Conservation (phyloP, 2,888 invertebrate genomes). For the Bursaphelenchus okinawaensis region DNA sequence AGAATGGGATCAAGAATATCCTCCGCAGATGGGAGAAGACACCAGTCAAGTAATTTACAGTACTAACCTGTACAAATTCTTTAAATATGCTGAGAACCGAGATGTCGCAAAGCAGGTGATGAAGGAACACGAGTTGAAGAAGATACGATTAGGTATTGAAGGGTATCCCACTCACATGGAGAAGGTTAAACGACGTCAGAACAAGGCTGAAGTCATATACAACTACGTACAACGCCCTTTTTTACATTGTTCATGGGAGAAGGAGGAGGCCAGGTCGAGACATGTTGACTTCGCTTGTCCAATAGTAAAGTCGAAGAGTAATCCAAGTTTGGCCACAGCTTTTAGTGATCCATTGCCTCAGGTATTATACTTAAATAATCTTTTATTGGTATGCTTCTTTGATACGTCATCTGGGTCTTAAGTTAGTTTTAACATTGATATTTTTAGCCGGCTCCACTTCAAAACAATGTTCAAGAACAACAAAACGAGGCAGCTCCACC, state of each 20-base stretch:
- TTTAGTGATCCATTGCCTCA: constrained; percentile 61
- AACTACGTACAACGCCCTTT: constrained; percentile 99
- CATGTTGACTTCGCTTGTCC: constrained; percentile 78
- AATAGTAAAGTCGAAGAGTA: constrained; percentile 57
- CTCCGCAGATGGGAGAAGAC: constrained; percentile 98
- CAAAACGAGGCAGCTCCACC: constrained; percentile 16
- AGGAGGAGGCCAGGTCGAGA: constrained; percentile 95
- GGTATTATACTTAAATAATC: constrained; percentile 20
- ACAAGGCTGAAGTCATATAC: constrained; percentile 93
- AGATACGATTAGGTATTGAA: constrained; percentile 78
- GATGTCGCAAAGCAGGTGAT: constrained; percentile 98
- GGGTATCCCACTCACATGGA: constrained; percentile 98
- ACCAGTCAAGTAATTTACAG: constrained; percentile 72
- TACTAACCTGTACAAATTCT: constrained; percentile 74
- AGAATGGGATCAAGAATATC: constrained; percentile 98
- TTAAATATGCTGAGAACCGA: constrained; percentile 97
- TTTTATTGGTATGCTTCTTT: constrained; percentile 11
- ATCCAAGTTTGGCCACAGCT: constrained; percentile 57
- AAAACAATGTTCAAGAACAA: constrained; percentile 14
- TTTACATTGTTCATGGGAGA: constrained; percentile 99
- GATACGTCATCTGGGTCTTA: neutral
- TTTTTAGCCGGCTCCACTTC: constrained; percentile 37
- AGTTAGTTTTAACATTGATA: neutral
- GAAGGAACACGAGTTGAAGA: constrained; percentile 95
- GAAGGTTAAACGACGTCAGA: constrained; percentile 88